phyloP scores from a whole-genome alignment of 2,888 invertebrate species.

The Alitta virens region DNA sequence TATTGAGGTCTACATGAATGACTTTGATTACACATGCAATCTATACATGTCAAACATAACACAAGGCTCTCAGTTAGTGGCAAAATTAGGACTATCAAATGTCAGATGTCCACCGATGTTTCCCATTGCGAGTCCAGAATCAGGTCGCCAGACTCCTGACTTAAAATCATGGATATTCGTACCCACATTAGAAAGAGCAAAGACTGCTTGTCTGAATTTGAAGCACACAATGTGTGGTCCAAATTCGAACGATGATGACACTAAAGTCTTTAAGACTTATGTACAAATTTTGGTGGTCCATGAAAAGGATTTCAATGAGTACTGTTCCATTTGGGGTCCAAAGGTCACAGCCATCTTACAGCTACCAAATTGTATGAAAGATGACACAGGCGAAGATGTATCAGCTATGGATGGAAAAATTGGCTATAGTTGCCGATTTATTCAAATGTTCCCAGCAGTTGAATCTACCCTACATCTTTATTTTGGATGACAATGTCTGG shows the following conservation, averaged over 20 bases:
- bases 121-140: too few relatives aligned
- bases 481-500: conserved; percentile 19
- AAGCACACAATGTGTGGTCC: neutral
- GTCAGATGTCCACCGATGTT: too few relatives aligned
- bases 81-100: too few relatives aligned
- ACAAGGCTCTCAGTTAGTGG: too few relatives aligned
- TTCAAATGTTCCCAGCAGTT: conserved; percentile 17
- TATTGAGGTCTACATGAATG: too few relatives aligned
- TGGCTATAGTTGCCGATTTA: conserved; percentile 18
- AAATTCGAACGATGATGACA: neutral
- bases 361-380: neutral
- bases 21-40: too few relatives aligned
- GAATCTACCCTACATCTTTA: conserved; percentile 10
- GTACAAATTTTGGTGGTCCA: neutral
- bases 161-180: neutral
- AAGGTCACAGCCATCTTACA: neutral
- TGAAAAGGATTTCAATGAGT: neutral
- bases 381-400: neutral
- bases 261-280: neutral
- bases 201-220: neutral
- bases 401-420: conserved; percentile 9
- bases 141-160: neutral
- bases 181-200: neutral
- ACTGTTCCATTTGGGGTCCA: neutral
- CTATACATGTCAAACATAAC: too few relatives aligned